These are phyloP conservation scores for Morpho helenor DNA, from an alignment of 2,888 invertebrate species.

Conservation along the genomic window DNA sequence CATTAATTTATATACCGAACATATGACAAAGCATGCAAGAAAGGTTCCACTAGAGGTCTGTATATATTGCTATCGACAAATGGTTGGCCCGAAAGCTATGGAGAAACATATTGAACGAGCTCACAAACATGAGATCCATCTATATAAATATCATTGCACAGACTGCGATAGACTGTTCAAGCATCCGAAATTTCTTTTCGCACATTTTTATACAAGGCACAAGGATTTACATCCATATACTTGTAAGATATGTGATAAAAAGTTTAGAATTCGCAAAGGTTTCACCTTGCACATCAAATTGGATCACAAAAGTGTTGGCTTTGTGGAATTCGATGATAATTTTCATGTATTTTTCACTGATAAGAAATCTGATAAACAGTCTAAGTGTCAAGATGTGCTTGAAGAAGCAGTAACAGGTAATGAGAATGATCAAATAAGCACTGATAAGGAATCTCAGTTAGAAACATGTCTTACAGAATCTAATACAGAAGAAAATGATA, in stretches of 20 bases:
- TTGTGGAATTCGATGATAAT: conserved; percentile 58
- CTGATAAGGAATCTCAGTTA: no score
- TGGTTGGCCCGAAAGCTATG: conserved; percentile 42
- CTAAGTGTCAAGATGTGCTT: conserved; percentile 28
- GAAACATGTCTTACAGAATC: no score
- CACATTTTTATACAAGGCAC: conserved; percentile 52
- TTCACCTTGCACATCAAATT: conserved; percentile 66
- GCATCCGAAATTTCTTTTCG: conserved; percentile 59
- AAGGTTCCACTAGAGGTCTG: conserved; percentile 43
- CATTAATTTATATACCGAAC: conserved; percentile 41
- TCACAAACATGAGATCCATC: conserved; percentile 41
- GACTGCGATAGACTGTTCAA: conserved; percentile 48
- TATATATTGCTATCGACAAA: conserved; percentile 49
- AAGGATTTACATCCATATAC: conserved; percentile 53
- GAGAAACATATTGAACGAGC: conserved; percentile 49
- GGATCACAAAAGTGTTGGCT: conserved; percentile 51
- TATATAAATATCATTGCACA: conserved; percentile 59
- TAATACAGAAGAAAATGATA: conserved; percentile 1
- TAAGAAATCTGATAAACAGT: conserved; percentile 49
- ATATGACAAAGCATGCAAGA: conserved; percentile 36
- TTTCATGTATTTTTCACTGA: conserved; percentile 59
- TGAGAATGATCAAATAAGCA: no score
- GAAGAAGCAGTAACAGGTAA: not conserved
- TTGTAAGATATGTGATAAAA: conserved; percentile 56
- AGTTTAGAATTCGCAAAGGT: conserved; percentile 47